Percentiles rank a stretch among this genome's conserved stretches.
Evolutionary conservation across 2,797 vertebrate genomes (phyloP).

Genomic region (Sebastolobus altivelis): DNA sequence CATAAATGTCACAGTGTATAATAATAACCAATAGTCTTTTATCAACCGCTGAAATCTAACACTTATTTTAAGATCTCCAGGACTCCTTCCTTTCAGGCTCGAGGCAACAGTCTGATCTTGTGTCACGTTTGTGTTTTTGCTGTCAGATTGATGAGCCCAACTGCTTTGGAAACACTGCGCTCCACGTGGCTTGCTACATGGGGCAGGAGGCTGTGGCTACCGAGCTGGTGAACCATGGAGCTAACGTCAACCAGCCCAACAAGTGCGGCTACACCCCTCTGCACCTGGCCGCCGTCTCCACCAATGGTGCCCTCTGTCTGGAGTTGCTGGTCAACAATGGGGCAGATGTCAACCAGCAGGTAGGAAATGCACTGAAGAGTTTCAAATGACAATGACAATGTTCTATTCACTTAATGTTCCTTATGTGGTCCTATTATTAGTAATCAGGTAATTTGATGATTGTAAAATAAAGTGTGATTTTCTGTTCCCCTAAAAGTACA

Average conservation of each 20-base stretch:
- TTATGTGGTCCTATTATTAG: neutral
- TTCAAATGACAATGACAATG: neutral
- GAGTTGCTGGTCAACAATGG: slow-evolving; percentile 98
- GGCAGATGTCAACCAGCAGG: slow-evolving; percentile 97
- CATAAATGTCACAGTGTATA: neutral
- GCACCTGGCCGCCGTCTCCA: slow-evolving; percentile 96
- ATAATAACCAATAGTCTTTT: neutral
- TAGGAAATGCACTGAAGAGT: slow-evolving; percentile 44
- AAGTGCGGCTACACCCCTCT: slow-evolving; percentile 94
- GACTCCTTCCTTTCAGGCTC: neutral
- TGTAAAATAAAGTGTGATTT: neutral
- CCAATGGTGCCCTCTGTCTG: slow-evolving; percentile 96
- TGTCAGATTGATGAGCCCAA: slow-evolving; percentile 95
- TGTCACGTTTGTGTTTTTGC: slow-evolving; percentile 6
- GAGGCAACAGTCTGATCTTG: neutral
- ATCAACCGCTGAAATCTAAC: neutral
- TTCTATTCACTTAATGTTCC: neutral
- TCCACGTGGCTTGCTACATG: slow-evolving; percentile 97
- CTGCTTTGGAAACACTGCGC: slow-evolving; percentile 94
- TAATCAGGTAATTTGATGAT: neutral
- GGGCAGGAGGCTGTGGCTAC: slow-evolving; percentile 95
- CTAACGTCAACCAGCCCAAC: slow-evolving; percentile 97
- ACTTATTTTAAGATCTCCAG: neutral
- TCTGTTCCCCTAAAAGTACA: neutral
- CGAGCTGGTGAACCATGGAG: slow-evolving; percentile 95